Base-by-base conservation (phyloP, 2,888 invertebrate species). In the Theretra japonica region DNA sequence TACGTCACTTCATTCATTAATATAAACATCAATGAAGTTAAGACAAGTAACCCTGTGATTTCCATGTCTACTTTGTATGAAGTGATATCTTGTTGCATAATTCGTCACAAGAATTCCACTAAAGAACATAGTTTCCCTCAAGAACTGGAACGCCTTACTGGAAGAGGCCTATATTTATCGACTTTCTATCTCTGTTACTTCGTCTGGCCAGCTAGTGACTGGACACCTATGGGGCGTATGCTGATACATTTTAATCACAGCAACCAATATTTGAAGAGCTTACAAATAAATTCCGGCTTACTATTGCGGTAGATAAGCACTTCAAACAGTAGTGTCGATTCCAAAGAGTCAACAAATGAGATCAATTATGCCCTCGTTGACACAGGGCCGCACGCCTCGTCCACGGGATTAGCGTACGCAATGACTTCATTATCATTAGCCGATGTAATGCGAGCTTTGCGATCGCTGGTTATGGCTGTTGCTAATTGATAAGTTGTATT, bases 341-440 rank as follows among this genome's bases (percentile, higher is more conserved):
- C 65, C 65, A 48, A 23, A 15, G 17, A n/a, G n/a, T 60, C 23
- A 48, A 48, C 41, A 48, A 41, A 33, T 41, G 15, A 65, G 23
- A 62, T 62, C 41, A 41, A 65, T 65, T 65, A 23, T 65, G 41
- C 41, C 48, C 65, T 48, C n/a, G 5, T 48, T 48, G 53, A 65
- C 65, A 65, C 21, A 33, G 53, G 19, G 53, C 53, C 19, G 53
- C 75, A 79, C 73, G 76, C 70, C 41, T 19, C 3, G 41, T 69
- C 60, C 70, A 75, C 75, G 74, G 65, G 68, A 73, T 74, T 76
- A 77, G 73, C 68, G 48, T 57, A 71, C 57, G 41, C 50, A n/a
- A 72, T 77, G 77, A 76, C 78, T 78, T 76, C 56, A 73, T 76
- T 65, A 76, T 73, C 73, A 73, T 77, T 65, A 74, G 69, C 57